Evolutionary conservation across 2,888 invertebrate species (phyloP), one percentile per base, ranked within the genome.

Genomic region (Melieria crassipennis): DNA sequence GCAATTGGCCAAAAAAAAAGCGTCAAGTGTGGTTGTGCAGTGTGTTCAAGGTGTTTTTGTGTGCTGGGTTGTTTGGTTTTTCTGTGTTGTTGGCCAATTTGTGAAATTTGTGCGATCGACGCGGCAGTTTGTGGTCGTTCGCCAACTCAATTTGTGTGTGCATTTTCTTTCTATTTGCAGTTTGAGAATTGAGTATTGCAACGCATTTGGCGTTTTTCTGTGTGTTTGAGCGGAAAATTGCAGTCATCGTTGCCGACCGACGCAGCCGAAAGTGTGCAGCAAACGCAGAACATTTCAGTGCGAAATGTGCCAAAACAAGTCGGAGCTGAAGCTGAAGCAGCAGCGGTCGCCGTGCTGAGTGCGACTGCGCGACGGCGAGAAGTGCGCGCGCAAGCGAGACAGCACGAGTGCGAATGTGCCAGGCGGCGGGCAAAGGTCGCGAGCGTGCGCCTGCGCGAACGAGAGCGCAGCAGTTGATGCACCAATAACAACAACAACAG

Each of bases 301-400:
- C 10, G 3, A 50, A 50, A 10, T 45, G 55, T 62, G 55, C 62
- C 67, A 58, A 67, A 67, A 67, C 60, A 67, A 61, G 50, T 60
- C 52, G 42, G 45, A 50, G 52, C 10, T 45, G 60, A 13, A 30
- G 42, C 5, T 52, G 60, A 67, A 60, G 16, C 50, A 61, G 45
- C 30, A 2, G 30, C 30, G 30, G 3, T 30, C 30, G 30, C 30
- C 30, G 30, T 30, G 30, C 61, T 43, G 60, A 60, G 48, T 45
- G 70, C 64, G 58, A 50, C 47, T 64, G 62, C 50, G 67, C 64
- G 52, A 7, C 46, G n/a, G 56, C 47, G n/a, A 16, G 47, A 13
- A 58, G 48, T 4, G 62, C 57, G 69, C 58, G 76, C 60, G 69
- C 13, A 69, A 75, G 70, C 70, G 75, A 74, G 76, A 76, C 67